Evolutionary conservation across 1,140 invertebrate genomes (phyloP), one percentile per base, ranked within the genome.

Genomic region (Helicorthomorpha holstii): DNA sequence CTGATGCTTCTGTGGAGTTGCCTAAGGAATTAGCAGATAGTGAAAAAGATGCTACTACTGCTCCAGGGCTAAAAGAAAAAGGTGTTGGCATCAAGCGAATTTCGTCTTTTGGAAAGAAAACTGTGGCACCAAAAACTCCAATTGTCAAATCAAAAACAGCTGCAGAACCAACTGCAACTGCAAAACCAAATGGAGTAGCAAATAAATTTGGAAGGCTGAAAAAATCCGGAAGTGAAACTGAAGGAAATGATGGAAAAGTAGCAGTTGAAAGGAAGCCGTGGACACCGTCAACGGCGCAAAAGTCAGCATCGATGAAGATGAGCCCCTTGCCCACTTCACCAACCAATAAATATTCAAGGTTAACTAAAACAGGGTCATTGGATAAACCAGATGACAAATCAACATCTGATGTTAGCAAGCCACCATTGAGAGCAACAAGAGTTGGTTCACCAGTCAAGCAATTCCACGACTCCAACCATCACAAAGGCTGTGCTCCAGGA

Each of bases 181-280:
- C 19, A 4, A 19, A 50, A 50, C 12, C 24, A 27, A 24, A 25
- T 41, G n/a, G 4, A 27, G 1, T 16, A 29, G 29, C 26, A 29
- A 27, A 14, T 27, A 49, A 25, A 49, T 22, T 22, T 14, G 14
- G 3, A 25, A 22, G 26, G 2, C 48, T 22, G 16, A 21, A 45
- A 21, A n/a, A 3, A 22, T 16, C 48, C 2, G 85, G 62, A 86
- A 85, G 61, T 73, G 83, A 27, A 76, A 82, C 55, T 80, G 86
- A 61, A 80, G 83, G 16, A 83, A 59, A n/a, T 53, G 57, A 26
- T 10, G 43, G 50, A 16, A 49, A 54, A 23, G 24, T 51, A 12
- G 50, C 27, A 43, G 42, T 12, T 42, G 34, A 23, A 27, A 52
- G n/a, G n/a, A n/a, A n/a, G n/a, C n/a, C n/a, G n/a, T n/a, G n/a